phyloP scores from a whole-genome alignment of 2,113 vertebrate genomes.

The Condylura cristata region DNA sequence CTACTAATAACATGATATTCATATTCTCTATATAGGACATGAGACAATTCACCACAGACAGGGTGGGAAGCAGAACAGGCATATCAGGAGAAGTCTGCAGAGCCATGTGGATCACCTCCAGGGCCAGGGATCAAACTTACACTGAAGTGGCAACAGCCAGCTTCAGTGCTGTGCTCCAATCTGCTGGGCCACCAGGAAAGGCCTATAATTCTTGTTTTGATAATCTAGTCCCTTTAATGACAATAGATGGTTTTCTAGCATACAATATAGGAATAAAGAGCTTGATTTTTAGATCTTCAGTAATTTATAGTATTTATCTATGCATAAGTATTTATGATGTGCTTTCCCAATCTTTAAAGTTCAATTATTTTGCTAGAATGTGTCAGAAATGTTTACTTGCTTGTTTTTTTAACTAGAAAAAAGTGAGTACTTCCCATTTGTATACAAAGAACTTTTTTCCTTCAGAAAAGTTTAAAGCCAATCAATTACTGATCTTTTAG shows the following conservation, averaged over 20 bases:
- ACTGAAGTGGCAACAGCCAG: no score
- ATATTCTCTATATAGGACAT: neutral
- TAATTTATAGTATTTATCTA: neutral
- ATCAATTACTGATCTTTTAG: no score
- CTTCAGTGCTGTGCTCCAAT: no score
- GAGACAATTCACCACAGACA: no score
- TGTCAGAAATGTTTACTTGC: neutral
- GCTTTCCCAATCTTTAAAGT: neutral
- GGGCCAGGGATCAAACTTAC: no score
- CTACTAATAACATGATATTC: neutral
- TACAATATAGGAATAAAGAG: neutral
- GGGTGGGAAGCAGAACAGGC: no score
- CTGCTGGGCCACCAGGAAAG: no score
- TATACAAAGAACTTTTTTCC: neutral
- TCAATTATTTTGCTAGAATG: slow-evolving; percentile 6
- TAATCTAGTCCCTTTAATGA: neutral
- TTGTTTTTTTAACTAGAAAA: neutral
- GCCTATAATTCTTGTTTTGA: neutral
- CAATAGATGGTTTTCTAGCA: neutral
- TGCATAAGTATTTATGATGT: neutral
- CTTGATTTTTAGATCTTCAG: neutral
- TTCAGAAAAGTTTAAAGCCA: no score
- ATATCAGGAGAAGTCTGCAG: no score
- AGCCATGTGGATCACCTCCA: no score
- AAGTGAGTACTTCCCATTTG: neutral